A percentile compares a stretch with the other conserved stretches of the same genome.
phyloP scores from a whole-genome alignment of 2,113 vertebrate species.

The Rhabdomys dilectus region DNA sequence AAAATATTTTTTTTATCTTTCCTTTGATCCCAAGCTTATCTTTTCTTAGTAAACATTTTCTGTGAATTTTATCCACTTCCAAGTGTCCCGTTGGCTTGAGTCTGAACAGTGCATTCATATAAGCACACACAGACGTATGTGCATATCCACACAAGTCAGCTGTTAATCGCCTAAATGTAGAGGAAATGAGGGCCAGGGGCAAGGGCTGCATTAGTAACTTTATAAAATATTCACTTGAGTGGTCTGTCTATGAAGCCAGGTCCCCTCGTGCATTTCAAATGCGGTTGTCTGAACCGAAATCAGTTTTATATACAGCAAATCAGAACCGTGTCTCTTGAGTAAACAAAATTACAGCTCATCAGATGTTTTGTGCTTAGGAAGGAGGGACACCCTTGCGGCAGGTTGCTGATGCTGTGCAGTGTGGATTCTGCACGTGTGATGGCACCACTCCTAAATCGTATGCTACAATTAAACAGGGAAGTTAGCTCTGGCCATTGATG shows the following conservation, averaged over 20 bases:
- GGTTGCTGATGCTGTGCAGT: neutral
- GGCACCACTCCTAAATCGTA: neutral
- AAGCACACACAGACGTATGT: neutral
- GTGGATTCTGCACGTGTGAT: neutral
- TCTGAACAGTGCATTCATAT: neutral
- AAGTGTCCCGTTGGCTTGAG: neutral
- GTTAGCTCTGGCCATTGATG: neutral
- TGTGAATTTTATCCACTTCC: slow-evolving; percentile 28
- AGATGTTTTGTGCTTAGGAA: slow-evolving; percentile 19
- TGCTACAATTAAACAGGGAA: neutral
- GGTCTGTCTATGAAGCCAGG: neutral
- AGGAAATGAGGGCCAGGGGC: neutral
- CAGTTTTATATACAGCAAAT: slow-evolving; percentile 45
- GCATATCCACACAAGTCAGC: neutral
- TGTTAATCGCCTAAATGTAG: neutral
- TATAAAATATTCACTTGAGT: slow-evolving; percentile 22
- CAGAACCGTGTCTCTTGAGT: slow-evolving; percentile 52
- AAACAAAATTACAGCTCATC: slow-evolving; percentile 66
- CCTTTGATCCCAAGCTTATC: slow-evolving; percentile 7
- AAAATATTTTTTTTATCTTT: slow-evolving; percentile 42
- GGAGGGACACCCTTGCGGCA: neutral
- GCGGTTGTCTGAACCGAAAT: slow-evolving; percentile 49
- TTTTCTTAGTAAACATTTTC: slow-evolving; percentile 31
- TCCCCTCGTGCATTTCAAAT: slow-evolving; percentile 50
- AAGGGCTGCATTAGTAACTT: slow-evolving; percentile 44